phyloP scores from a whole-genome alignment of 2,113 vertebrate species.

The Scortum barcoo region DNA sequence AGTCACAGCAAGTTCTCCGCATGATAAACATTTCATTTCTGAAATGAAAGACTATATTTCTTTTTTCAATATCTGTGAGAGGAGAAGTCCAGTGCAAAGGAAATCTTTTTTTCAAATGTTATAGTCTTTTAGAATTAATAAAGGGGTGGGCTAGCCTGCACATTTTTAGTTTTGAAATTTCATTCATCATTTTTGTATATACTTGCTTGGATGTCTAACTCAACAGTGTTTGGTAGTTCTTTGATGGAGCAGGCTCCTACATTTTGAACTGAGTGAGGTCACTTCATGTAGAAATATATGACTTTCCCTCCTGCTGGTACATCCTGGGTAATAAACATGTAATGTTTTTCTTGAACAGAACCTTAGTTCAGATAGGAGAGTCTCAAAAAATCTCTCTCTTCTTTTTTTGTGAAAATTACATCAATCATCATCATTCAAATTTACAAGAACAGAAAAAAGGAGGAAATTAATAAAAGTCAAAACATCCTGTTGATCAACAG shows the following conservation, averaged over 20 bases:
- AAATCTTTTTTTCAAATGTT: background rate
- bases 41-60: background rate
- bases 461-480: background rate
- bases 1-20: slow-evolving; percentile 14
- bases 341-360: too few relatives aligned
- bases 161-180: background rate
- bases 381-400: background rate
- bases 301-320: background rate
- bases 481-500: background rate
- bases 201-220: too few relatives aligned
- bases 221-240: background rate
- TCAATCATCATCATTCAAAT: too few relatives aligned
- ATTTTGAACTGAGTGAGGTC: background rate
- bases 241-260: background rate
- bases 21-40: background rate
- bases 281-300: background rate
- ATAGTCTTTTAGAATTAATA: background rate
- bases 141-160: background rate
- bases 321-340: too few relatives aligned
- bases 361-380: background rate
- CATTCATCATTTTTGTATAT: background rate
- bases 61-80: background rate
- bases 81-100: background rate
- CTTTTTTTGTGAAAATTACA: background rate
- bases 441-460: too few relatives aligned